A percentile compares a stretch with the other conserved stretches of the same genome.
Evolutionary conservation across 1,140 invertebrate species (phyloP).

Genomic region (Tetragonula clypearis): DNA sequence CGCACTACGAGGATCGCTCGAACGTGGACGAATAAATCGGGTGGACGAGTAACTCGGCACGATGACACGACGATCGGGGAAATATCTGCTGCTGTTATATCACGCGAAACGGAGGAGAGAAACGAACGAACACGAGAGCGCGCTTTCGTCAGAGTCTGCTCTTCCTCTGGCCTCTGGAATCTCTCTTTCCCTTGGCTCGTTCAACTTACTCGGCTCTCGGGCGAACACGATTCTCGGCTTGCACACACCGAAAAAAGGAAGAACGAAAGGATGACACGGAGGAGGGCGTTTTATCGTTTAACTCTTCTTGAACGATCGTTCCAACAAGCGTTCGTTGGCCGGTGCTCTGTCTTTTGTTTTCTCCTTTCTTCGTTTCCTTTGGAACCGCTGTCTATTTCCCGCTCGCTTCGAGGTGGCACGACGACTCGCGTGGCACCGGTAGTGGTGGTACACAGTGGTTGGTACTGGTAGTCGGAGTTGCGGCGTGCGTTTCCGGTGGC

Average conservation of each 20-base stretch:
- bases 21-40: background rate
- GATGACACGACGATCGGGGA: constrained; percentile 29
- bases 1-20: constrained; percentile 5
- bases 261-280: constrained; percentile 25
- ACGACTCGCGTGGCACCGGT: constrained; percentile 42
- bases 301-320: constrained; percentile 45
- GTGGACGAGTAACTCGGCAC: constrained; percentile 4
- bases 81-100: constrained; percentile 20
- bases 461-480: constrained; percentile 2
- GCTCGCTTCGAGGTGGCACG: constrained; percentile 48
- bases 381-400: constrained; percentile 35
- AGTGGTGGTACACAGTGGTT: constrained; percentile 15
- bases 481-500: constrained; percentile 58
- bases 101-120: constrained; percentile 11
- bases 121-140: constrained; percentile 38
- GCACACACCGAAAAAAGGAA: constrained; percentile 32
- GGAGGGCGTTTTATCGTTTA: constrained; percentile 21
- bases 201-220: background rate
- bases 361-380: constrained; percentile 40
- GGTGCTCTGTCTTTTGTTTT: constrained; percentile 48
- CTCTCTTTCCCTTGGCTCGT: too few species aligned
- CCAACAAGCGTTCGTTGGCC: constrained; percentile 39
- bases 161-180: background rate
- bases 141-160: constrained; percentile 47
- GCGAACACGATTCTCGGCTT: constrained; percentile 37